These are phyloP conservation scores for Acridotheres tristis DNA, from an alignment of 2,797 vertebrate genomes.

Conservation along the genomic window DNA sequence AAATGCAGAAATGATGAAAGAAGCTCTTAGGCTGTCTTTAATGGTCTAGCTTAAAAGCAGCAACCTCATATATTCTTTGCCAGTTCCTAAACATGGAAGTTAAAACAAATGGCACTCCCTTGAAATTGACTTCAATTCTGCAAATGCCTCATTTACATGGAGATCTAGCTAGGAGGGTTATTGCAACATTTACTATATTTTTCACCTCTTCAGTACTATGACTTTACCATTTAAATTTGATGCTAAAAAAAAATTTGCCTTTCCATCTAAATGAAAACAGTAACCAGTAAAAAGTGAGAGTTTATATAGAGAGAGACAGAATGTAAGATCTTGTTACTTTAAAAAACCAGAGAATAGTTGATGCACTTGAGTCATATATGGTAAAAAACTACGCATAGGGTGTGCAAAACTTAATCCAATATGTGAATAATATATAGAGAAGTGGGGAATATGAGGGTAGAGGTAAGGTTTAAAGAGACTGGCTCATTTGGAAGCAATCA, in stretches of 20 bases:
- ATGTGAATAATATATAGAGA: background rate
- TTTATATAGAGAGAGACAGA: background rate
- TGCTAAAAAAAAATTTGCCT: background rate
- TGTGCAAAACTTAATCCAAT: background rate
- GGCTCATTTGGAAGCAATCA: background rate
- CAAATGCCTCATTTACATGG: slow-evolving; percentile 36
- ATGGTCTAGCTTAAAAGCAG: slow-evolving; percentile 3
- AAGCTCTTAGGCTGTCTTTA: background rate
- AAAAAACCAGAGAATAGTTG: background rate
- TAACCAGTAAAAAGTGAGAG: background rate
- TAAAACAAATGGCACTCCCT: background rate
- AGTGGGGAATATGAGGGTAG: background rate
- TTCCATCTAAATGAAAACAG: background rate
- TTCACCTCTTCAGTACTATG: slow-evolving; percentile 8
- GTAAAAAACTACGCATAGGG: background rate
- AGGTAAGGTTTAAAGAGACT: background rate
- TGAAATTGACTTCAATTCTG: background rate
- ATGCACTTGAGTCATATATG: background rate
- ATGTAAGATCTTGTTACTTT: background rate
- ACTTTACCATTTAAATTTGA: background rate
- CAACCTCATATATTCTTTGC: background rate
- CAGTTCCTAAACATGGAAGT: background rate
- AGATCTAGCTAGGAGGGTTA: background rate
- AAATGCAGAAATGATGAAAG: slow-evolving; percentile 9
- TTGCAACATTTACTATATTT: slow-evolving; percentile 3